Conservation (phyloP, 2,797 vertebrate species). For the Tachyglossus aculeatus region DNA sequence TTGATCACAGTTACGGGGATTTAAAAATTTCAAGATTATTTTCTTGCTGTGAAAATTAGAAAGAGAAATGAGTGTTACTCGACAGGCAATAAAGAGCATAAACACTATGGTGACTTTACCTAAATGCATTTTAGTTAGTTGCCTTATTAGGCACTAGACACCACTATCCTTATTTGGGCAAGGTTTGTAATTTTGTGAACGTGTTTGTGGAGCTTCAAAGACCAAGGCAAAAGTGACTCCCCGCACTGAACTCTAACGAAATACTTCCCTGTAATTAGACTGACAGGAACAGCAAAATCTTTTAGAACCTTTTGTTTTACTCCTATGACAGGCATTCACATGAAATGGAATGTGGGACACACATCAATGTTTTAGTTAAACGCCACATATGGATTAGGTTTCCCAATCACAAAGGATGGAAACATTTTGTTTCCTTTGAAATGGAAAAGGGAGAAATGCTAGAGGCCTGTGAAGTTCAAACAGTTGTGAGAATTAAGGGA, state of each 20-base stretch:
- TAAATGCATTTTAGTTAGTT: constrained; percentile 33
- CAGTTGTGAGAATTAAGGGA: too few relatives aligned
- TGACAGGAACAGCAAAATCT: not conserved
- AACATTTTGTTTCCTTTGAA: too few relatives aligned
- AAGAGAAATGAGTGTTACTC: not conserved
- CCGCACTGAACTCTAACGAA: not conserved
- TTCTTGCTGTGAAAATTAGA: not conserved
- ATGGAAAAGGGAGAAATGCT: too few relatives aligned
- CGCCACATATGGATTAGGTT: too few relatives aligned
- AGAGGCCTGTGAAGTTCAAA: too few relatives aligned
- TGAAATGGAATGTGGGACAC: too few relatives aligned
- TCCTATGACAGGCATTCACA: too few relatives aligned
- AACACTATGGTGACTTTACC: constrained; percentile 30
- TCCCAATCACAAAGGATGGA: too few relatives aligned
- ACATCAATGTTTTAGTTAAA: too few relatives aligned
- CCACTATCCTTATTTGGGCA: constrained; percentile 19
- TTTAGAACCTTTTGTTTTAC: too few relatives aligned
- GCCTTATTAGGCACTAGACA: constrained; percentile 33
- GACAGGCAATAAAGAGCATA: constrained; percentile 34
- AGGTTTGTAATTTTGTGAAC: constrained; percentile 20
- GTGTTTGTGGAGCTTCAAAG: constrained; percentile 10
- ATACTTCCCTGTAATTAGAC: not conserved
- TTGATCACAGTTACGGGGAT: constrained; percentile 21
- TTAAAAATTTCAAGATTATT: constrained; percentile 20
- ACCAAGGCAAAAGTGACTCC: constrained; percentile 30